phyloP scores from a whole-genome alignment of 2,888 invertebrate genomes.

The Allolobophora icterica region DNA sequence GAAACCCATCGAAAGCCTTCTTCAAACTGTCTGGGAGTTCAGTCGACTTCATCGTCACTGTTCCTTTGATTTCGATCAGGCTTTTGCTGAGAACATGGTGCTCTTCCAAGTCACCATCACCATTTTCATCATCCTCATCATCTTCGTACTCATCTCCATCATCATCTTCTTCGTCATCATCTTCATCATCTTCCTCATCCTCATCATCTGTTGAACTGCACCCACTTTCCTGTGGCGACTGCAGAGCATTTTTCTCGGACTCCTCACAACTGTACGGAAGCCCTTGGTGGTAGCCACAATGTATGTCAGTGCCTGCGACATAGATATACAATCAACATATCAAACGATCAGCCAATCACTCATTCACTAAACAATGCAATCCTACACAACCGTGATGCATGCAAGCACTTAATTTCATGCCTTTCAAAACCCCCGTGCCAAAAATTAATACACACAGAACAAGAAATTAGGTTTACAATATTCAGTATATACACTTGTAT shows the following conservation, averaged over 20 bases:
- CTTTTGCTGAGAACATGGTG: slow-evolving; percentile 8
- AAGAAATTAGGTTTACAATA: too few relatives aligned
- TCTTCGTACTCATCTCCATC: slow-evolving; percentile 29
- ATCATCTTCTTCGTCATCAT: slow-evolving; percentile 21
- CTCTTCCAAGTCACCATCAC: slow-evolving; percentile 30
- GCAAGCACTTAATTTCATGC: neutral
- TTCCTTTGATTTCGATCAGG: slow-evolving; percentile 7
- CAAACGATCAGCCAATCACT: neutral
- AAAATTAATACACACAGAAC: too few relatives aligned
- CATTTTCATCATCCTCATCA: slow-evolving; percentile 36
- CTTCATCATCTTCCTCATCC: slow-evolving; percentile 35
- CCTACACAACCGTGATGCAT: neutral
- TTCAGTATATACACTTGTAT: too few relatives aligned
- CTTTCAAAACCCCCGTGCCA: too few relatives aligned
- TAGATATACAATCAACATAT: neutral
- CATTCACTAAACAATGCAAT: neutral
- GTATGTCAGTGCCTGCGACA: neutral
- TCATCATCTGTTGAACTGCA: slow-evolving; percentile 30
- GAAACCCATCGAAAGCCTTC: slow-evolving; percentile 56
- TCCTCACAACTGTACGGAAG: neutral
- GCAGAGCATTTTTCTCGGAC: neutral
- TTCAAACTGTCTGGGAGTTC: neutral
- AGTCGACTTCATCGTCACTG: neutral
- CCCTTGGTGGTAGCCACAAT: neutral
- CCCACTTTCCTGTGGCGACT: neutral